Conservation (phyloP, 2,797 vertebrate species). For the Gymnothorax javanicus region DNA sequence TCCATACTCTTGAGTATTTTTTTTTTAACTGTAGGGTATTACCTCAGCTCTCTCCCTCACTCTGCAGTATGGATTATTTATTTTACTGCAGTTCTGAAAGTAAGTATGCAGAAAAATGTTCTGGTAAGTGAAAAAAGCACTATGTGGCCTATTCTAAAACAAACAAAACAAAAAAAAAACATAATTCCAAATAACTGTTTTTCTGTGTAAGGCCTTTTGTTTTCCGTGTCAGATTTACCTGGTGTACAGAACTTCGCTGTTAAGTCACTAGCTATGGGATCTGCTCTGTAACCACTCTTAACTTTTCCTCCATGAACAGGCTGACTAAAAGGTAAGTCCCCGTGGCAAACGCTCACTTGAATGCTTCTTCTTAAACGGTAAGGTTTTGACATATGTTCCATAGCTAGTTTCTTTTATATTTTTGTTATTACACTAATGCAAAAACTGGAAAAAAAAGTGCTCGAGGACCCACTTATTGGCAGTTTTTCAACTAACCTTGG, state of each 20-base stretch:
- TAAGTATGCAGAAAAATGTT: conserved; percentile 91
- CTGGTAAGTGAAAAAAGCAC: conserved; percentile 90
- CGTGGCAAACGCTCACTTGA: conserved; percentile 45
- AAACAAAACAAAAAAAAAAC: conserved; percentile 70
- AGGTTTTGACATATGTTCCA: conserved; percentile 77
- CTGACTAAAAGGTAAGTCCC: conserved; percentile 71
- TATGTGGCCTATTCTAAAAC: conserved; percentile 75
- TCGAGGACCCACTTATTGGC: conserved; percentile 48
- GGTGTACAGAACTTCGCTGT: conserved; percentile 74
- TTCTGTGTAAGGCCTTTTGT: conserved; percentile 87
- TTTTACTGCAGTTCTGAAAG: conserved; percentile 89
- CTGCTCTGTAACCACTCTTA: conserved; percentile 63
- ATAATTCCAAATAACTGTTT: conserved; percentile 74
- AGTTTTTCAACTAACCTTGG: conserved; percentile 37
- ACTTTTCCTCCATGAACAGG: conserved; percentile 71
- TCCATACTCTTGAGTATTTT: conserved; percentile 86
- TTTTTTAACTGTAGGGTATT: conserved; percentile 90
- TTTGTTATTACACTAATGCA: conserved; percentile 29
- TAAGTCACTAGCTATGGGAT: conserved; percentile 81
- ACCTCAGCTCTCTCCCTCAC: conserved; percentile 86
- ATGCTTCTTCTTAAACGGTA: conserved; percentile 57
- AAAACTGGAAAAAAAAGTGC: conserved; percentile 18
- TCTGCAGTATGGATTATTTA: conserved; percentile 94
- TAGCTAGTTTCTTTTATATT: conserved; percentile 71
- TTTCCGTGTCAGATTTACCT: conserved; percentile 53